These are phyloP conservation scores for roundworm (Caenorhabditis elegans) DNA, from an alignment of 1,140 invertebrate species.

Conservation along the genomic window DNA sequence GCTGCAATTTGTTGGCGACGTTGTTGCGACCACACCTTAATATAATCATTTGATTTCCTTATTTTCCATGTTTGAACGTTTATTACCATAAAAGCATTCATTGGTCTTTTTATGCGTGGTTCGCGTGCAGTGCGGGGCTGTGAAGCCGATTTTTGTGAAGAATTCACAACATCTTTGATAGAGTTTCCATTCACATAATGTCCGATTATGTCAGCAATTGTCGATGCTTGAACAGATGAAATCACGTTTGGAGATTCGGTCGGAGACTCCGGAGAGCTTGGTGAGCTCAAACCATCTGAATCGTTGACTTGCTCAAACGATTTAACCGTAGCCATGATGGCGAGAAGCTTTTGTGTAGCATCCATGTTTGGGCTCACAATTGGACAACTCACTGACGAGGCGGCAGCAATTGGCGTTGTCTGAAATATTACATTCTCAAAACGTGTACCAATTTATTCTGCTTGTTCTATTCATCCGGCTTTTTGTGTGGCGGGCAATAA, in stretches of 20 bases:
- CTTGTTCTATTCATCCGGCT: background rate
- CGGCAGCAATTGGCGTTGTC: background rate
- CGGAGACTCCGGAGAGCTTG: background rate
- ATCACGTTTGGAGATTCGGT: background rate
- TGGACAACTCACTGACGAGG: background rate
- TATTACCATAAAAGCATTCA: constrained; percentile 28
- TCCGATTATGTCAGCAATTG: background rate
- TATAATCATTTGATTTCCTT: background rate
- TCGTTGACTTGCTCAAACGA: background rate
- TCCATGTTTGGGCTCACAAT: background rate
- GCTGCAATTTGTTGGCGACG: background rate
- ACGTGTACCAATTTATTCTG: background rate
- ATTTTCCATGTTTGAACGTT: background rate
- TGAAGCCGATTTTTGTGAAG: background rate
- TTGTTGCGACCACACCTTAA: constrained; percentile 29
- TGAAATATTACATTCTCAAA: constrained; percentile 11
- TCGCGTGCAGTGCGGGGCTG: background rate
- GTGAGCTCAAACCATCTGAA: background rate
- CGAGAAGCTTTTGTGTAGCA: background rate
- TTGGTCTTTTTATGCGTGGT: constrained; percentile 15
- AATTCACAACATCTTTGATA: no score
- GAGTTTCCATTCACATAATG: background rate
- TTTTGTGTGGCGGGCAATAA: background rate
- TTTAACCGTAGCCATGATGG: background rate
- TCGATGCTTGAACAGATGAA: no score